Percentiles rank a stretch among this genome's conserved stretches.
These are phyloP conservation scores for Cecidostiba fungosa DNA, from an alignment of 2,888 invertebrate genomes.

Conservation along the genomic window DNA sequence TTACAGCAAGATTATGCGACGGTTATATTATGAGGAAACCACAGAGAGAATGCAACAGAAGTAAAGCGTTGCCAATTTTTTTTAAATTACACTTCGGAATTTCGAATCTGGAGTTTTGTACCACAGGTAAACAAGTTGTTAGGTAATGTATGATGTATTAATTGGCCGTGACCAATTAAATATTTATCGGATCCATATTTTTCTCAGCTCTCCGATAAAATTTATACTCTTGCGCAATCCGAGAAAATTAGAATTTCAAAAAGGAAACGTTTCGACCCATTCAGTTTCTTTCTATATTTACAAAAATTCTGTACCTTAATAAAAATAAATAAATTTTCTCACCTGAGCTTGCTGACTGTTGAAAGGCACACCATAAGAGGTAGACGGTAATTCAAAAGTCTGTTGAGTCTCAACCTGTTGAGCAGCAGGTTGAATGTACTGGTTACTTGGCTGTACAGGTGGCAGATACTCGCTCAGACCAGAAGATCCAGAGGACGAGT, in stretches of 20 bases:
- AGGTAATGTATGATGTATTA: not conserved
- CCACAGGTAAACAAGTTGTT: not conserved
- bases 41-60: not conserved
- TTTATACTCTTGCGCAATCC: not conserved
- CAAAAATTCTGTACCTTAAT: too few species aligned
- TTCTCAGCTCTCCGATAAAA: not conserved
- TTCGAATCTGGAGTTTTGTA: not conserved
- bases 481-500: constrained; percentile 20
- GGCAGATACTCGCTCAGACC: constrained; percentile 54
- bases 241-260: not conserved
- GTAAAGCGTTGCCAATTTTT: not conserved
- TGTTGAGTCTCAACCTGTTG: not conserved
- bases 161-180: constrained; percentile 5
- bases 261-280: too few species aligned
- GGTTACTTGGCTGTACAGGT: constrained; percentile 19
- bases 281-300: too few species aligned
- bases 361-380: constrained; percentile 61
- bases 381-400: constrained; percentile 53
- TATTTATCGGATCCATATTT: not conserved
- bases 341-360: constrained; percentile 21
- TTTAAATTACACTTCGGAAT: not conserved
- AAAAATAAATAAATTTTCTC: not conserved
- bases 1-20: not conserved
- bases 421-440: constrained; percentile 28
- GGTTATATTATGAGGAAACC: not conserved